Base-by-base conservation (phyloP, 2,888 invertebrate species). In the Anticlea derivata region DNA sequence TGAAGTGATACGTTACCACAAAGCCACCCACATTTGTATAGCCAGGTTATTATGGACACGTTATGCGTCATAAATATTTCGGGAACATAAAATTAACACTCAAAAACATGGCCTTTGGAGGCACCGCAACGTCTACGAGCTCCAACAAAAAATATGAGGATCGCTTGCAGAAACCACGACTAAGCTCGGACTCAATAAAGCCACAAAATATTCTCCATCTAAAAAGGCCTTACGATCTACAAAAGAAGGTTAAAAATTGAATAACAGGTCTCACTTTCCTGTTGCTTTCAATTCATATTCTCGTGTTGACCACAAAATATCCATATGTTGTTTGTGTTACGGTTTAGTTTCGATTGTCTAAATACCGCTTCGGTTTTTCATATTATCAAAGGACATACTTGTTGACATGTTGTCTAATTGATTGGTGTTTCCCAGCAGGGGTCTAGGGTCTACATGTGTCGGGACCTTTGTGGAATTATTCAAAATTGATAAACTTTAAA, bases 381-480 rank as follows among this genome's bases (percentile, higher is more conserved):
- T 75, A 71, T 81, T 86, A 83, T 83, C 80, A 81, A 86, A 84
- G 83, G 85, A 87, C 88, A 84, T 77, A 90, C 87, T 89, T 89
- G 90, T 90, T 90, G 90, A 90, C 89, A 90, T 87, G 88, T 88
- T 88, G 83, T 89, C 88, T 90, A 89, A 90, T 90, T 90, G 90
- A 90, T 89, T 82, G 88, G 88, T 84, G 84, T 80, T 85, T 83
- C 90, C 67, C 90, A 67, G 86, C 74, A 82, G 89, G 90, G 86
- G 83, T 80, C 80, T 80, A 78, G 75, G 83, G 68, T 72, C 70
- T 80, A 83, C 79, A 77, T 74, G 77, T 70, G 77, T 83, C 89
- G 89, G 89, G 73, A 63, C 74, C 86, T 89, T 90, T 90, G 83
- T 74, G 78, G 81, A 84, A 83, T 89, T 83, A 87, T 89, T 79